These are phyloP conservation scores for Cinara cedri DNA, from an alignment of 2,888 invertebrate species.

Conservation along the genomic window DNA sequence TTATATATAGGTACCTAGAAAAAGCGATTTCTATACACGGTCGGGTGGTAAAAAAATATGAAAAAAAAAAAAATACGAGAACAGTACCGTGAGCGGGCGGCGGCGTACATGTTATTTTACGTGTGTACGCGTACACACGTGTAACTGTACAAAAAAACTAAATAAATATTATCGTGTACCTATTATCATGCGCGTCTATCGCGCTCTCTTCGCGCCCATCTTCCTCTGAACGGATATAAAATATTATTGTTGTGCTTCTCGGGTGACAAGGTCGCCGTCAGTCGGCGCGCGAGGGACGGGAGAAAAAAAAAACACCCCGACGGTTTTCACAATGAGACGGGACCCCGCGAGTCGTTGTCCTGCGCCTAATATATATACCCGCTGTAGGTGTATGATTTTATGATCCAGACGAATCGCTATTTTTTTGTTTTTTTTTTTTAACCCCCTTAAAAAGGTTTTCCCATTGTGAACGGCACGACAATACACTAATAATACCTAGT, in stretches of 20 bases:
- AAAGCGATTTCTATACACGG: no score
- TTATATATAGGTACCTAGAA: no score
- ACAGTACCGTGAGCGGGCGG: no score
- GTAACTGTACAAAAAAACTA: background rate
- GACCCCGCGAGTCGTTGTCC: background rate
- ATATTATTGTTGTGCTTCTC: background rate
- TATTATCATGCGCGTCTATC: no score
- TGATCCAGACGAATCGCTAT: conserved; percentile 19
- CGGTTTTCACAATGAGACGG: conserved; percentile 20
- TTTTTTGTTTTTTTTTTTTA: background rate
- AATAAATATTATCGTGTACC: background rate
- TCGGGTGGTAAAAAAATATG: no score
- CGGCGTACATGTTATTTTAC: no score
- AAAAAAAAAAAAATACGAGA: no score
- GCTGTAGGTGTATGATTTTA: conserved; percentile 11
- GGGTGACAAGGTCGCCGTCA: conserved; percentile 23
- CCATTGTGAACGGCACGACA: background rate
- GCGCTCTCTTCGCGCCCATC: no score
- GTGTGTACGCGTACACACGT: background rate
- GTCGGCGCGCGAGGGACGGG: background rate
- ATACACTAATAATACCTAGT: no score
- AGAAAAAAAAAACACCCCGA: conserved; percentile 16
- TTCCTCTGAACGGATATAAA: no score
- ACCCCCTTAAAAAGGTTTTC: conserved; percentile 9
- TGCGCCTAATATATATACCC: no score